A percentile compares a stretch with the other conserved stretches of the same genome.
Evolutionary conservation across 2,888 invertebrate genomes (phyloP).

Genomic region (Apoda limacodes): DNA sequence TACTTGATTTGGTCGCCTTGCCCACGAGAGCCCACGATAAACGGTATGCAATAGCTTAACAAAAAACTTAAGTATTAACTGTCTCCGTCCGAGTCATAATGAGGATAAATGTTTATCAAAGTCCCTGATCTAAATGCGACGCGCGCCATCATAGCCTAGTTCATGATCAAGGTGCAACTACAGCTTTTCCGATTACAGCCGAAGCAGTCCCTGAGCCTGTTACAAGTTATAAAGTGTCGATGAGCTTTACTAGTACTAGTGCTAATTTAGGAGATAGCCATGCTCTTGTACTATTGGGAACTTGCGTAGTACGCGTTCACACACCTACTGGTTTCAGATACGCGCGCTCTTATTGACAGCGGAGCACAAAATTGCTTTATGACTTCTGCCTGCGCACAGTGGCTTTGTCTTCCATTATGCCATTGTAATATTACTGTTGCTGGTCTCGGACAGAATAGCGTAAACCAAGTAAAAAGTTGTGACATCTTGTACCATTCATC

Average conservation of each 20-base stretch:
- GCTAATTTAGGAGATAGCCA: background rate
- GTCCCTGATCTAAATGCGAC: constrained; percentile 1
- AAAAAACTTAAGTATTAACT: constrained; percentile 3
- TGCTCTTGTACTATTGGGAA: constrained; percentile 4
- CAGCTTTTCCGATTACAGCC: background rate
- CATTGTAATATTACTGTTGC: constrained; percentile 3
- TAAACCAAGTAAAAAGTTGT: constrained; percentile 6
- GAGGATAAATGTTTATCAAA: constrained; percentile 3
- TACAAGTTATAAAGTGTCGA: background rate
- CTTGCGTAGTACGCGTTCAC: constrained; percentile 1
- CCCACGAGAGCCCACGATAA: too few relatives aligned
- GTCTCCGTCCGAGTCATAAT: constrained; percentile 3
- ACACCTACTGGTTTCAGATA: too few relatives aligned
- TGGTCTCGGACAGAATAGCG: constrained; percentile 1
- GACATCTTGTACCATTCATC: constrained; percentile 5
- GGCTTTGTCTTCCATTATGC: constrained; percentile 5
- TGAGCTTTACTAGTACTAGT: background rate
- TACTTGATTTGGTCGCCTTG: too few relatives aligned
- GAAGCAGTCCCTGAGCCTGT: background rate
- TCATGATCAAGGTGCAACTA: background rate
- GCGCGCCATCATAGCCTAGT: constrained; percentile 7
- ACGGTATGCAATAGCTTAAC: too few relatives aligned
- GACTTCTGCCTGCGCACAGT: constrained; percentile 4
- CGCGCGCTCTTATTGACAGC: constrained; percentile 8
- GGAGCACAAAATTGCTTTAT: constrained; percentile 8